Evolutionary conservation across 2,888 invertebrate genomes (phyloP), one percentile per base, ranked within the genome.

Genomic region (Clunio marinus): DNA sequence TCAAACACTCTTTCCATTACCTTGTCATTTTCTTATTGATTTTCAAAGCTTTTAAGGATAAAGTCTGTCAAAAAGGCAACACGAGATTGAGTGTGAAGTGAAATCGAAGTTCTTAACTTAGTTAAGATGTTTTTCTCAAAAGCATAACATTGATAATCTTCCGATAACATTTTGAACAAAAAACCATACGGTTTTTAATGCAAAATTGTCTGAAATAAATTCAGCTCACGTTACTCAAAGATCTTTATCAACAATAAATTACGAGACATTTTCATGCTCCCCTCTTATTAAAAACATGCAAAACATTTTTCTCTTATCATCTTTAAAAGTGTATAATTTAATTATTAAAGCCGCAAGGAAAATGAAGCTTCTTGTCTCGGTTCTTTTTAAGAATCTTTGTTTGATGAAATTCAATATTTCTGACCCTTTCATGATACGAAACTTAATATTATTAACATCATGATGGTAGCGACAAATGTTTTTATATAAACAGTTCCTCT

Each of bases 191-290:
- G 7, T 32, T 32, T 32, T 32, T 10, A 10, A 32, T 32, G 5
- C 10, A 32, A 32, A 32, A 8, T 10, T 5, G n/a, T 24, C 58
- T 24, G 20, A 10, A 10, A 22, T 28, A 37, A 60, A 60, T 60
- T 60, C 60, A 15, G 20, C 60, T 60, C 37, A 60, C 60, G 60
- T 60, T 37, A 22, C 32, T 22, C 28, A 27, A 15, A 60, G 60
- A 60, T 60, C 28, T 60, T 60, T 60, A 60, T 60, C 60, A 60
- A 27, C 32, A 10, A 10, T 32, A 58, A 58, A 27, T 22, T 58
- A 58, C 22, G 60, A 60, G 60, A 60, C 60, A 60, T 28, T 41
- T 62, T 62, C 41, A 8, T 62, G 62, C 62, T 62, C 35, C 28
- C 4, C 32, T 59, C 10, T 10, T n/a, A 57, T 27, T 57, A 57